Evolutionary conservation across 2,797 vertebrate species (phyloP).

Genomic region (Chaetophractus vellerosus): DNA sequence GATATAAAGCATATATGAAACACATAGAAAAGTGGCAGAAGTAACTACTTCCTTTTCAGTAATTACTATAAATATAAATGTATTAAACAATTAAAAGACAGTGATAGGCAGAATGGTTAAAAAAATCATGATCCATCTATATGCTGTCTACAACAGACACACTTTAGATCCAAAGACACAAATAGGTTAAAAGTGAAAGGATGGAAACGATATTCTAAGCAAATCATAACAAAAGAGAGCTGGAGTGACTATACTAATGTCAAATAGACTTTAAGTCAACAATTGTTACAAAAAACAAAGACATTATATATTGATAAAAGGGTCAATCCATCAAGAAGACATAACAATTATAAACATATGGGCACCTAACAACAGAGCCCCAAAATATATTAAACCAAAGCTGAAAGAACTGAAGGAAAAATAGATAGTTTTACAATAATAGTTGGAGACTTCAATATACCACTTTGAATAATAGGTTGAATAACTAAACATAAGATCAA

Average conservation of each 20-base stretch:
- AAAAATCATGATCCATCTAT: too few species aligned
- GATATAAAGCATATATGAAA: background rate
- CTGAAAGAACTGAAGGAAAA: background rate
- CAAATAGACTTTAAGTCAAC: background rate
- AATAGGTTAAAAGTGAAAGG: too few species aligned
- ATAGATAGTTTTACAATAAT: background rate
- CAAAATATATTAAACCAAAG: background rate
- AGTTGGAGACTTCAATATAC: background rate
- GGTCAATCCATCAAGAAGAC: background rate
- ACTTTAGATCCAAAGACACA: too few species aligned
- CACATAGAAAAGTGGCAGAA: background rate
- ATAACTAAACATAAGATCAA: too few species aligned
- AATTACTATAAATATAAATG: background rate
- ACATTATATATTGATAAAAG: background rate
- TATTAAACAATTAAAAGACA: too few species aligned
- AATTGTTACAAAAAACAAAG: background rate
- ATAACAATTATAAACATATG: background rate
- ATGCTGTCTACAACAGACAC: too few species aligned
- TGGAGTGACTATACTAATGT: too few species aligned
- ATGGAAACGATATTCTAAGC: too few species aligned
- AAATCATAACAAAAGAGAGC: too few species aligned
- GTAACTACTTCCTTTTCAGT: background rate
- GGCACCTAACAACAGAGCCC: background rate
- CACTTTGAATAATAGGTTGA: too few species aligned
- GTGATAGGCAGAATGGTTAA: too few species aligned